Evolutionary conservation across 2,888 invertebrate genomes (phyloP).

Genomic region (Fragum sueziense): DNA sequence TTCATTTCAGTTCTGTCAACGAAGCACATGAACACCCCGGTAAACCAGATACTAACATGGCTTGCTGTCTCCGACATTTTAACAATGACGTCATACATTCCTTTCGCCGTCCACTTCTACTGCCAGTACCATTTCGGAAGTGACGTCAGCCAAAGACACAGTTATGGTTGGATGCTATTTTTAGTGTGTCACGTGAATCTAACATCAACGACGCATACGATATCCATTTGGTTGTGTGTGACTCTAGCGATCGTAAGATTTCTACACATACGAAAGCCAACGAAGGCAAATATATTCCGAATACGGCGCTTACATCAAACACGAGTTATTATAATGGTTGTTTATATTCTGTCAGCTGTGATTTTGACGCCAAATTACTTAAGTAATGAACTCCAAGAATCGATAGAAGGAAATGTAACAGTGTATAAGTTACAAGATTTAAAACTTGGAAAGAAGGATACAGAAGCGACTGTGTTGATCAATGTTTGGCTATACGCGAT

Average conservation of each 20-base stretch:
- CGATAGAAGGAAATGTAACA: conserved; percentile 60
- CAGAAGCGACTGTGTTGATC: conserved; percentile 67
- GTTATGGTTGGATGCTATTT: conserved; percentile 81
- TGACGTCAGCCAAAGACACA: conserved; percentile 73
- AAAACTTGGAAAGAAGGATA: conserved; percentile 68
- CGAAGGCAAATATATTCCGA: conserved; percentile 86
- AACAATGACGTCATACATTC: conserved; percentile 94
- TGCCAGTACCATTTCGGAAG: conserved; percentile 64
- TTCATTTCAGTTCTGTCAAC: conserved; percentile 86
- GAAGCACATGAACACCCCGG: conserved; percentile 93
- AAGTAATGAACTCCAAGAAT: conserved; percentile 84
- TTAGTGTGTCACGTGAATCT: conserved; percentile 91
- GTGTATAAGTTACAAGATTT: conserved; percentile 68
- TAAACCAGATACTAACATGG: conserved; percentile 93
- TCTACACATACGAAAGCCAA: conserved; percentile 87
- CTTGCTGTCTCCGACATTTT: conserved; percentile 94
- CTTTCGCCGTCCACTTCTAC: conserved; percentile 89
- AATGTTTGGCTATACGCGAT: conserved; percentile 97
- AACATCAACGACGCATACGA: conserved; percentile 93
- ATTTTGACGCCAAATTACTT: conserved; percentile 93
- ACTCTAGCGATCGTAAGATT: conserved; percentile 96
- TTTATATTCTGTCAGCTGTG: conserved; percentile 92
- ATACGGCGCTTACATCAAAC: conserved; percentile 90
- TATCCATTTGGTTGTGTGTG: conserved; percentile 96
- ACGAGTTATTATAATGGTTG: conserved; percentile 88